Base-by-base conservation (phyloP, 2,113 vertebrate species). In the Myrmophylax atrothorax region DNA sequence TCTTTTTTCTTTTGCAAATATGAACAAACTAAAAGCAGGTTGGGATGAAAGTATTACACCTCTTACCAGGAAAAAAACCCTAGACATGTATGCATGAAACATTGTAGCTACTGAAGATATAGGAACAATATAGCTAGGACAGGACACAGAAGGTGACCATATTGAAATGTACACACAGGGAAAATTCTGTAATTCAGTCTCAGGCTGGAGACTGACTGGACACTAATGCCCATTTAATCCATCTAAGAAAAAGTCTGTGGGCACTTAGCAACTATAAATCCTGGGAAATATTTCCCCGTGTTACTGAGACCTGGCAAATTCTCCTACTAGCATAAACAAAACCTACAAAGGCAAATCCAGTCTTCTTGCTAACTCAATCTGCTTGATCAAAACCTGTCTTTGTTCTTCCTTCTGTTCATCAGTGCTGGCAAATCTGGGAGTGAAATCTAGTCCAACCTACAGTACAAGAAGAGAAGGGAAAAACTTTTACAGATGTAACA, bases 371-470 rank as follows among this genome's bases (percentile, higher is more conserved):
- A 99, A 86, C 56, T 99, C 98, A 80, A 98, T 97, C 95, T 99
- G 99, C 86, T 96, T 98, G 95, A 98, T 98, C 38, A 99, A 98
- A 87, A 99, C 99, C 93, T 98, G 97, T 97, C 99, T 99, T 78
- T 99, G 99, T 70, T 72, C 98, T 78, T 99, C 98, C 93, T 99
- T 99, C 88, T 99, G 98, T 3, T 96, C 96, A 31, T 99, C 98
- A 1, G 77, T 98, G 81, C 79, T 97, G 64, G 99, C 98, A 96
- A 98, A 98, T 75, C 99, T 98, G n/a, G 99, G 99, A 42, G 98
- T 99, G 95, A 99, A 99, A 97, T 99, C 99, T 85, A 99, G 97
- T 64, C 99, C 99, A 72, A 99, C 99, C 99, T 99, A 89, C 4
- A 50, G 73, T 3, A 55, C 6, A 90, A 89, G 64, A 70, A 90